Conservation (phyloP, 1,140 invertebrate species). For the Drosophila auraria region DNA sequence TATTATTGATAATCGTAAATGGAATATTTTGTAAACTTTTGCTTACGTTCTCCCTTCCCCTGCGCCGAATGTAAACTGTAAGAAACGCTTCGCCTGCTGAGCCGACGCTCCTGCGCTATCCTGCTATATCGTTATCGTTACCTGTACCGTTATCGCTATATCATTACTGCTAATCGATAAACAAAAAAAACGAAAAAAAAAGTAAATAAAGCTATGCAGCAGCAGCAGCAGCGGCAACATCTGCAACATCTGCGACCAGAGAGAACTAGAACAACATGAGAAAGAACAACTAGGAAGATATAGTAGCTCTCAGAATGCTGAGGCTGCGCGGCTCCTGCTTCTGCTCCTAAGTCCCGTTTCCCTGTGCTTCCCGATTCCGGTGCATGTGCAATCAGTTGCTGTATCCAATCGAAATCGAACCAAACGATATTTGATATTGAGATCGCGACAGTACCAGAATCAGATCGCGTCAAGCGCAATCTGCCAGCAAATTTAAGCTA, state of each 20-base stretch:
- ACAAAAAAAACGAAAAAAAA: conserved; percentile 11
- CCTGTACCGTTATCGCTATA: conserved; percentile 33
- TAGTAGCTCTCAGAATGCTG: conserved; percentile 58
- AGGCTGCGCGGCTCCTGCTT: conserved; percentile 80
- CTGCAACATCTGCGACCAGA: conserved; percentile 32
- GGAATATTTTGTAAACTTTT: conserved; percentile 56
- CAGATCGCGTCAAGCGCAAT: conserved; percentile 56
- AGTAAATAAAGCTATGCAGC: conserved; percentile 20
- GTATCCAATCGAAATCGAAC: conserved; percentile 57
- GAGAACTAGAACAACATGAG: conserved; percentile 41
- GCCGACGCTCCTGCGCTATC: conserved; percentile 52
- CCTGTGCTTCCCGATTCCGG: conserved; percentile 82
- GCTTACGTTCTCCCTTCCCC: conserved; percentile 42
- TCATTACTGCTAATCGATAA: conserved; percentile 41
- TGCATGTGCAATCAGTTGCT: conserved; percentile 83
- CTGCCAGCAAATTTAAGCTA: conserved; percentile 54
- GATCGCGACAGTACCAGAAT: conserved; percentile 60
- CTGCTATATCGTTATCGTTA: conserved; percentile 45
- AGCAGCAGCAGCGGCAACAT: conserved; percentile 18
- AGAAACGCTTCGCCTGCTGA: conserved; percentile 43
- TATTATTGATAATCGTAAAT: conserved; percentile 47
- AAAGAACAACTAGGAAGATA: conserved; percentile 51
- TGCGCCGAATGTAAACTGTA: conserved; percentile 49
- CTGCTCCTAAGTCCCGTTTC: conserved; percentile 82
- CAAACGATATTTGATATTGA: conserved; percentile 50